Base-by-base conservation (phyloP, 2,888 invertebrate genomes). In the Himalopsyche tibetana region DNA sequence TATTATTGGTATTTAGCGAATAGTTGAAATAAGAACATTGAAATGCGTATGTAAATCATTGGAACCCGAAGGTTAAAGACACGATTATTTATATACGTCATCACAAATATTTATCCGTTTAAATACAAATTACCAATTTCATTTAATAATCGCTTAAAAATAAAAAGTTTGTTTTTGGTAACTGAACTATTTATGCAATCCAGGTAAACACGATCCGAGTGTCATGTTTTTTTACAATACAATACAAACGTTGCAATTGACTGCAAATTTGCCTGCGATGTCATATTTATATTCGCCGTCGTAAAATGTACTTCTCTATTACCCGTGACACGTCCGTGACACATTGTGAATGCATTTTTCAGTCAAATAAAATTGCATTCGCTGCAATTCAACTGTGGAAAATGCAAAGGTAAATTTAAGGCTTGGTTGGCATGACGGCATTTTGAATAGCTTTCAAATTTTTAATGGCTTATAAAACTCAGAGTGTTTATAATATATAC, bases 341-440 rank as follows among this genome's bases (percentile, higher is more conserved):
- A 63, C 63, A 28, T 19, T 19, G 19, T 63, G 63, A 63, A 63
- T 63, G 63, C 63, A 63, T 63, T 63, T 63, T 51, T 63, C 63
- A n/a, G 63, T 63, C 63, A 63, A 63, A 63, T 63, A 63, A 28
- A 63, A 63, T 19, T 63, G 63, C 63, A 63, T 63, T 63, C 19
- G 63, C 6, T 63, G 63, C 63, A 63, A 63, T 63, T 63, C 63
- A 2, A 63, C 5, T n/a, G 19, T 63, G 63, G 63, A 63, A 63
- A 19, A 63, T 63, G 63, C 6, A 28, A 28, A 19, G 19, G 63
- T 63, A 63, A 63, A 12, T 63, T 28, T 56, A 56, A 56, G 19
- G 9, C 28, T 28, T 28, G 63, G 19, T 63, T 63, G 19, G 11
- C 63, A 19, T 19, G 63, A n/a, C 4, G 8, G 56, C n/a, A 19